Evolutionary conservation across 2,797 vertebrate genomes (phyloP), one percentile per base, ranked within the genome.

Genomic region (Gymnoscopelus braueri): DNA sequence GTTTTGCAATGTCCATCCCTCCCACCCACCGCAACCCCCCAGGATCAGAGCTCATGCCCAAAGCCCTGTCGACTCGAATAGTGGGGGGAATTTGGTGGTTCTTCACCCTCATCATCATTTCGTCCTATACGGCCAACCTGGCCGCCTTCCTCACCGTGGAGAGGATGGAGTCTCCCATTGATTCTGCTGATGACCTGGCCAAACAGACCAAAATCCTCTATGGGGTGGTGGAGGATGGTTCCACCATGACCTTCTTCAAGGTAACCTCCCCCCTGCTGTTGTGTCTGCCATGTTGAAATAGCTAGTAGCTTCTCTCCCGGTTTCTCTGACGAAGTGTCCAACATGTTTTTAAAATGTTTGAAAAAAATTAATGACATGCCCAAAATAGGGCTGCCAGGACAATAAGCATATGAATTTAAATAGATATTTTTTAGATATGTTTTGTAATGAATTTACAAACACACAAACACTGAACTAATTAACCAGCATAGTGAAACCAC

Each of bases 81-180:
- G 98, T 99, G 81, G 97, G 98, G 90, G 98, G 97, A 90, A 99
- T 98, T 95, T 99, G 97, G 97, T 99, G 97, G 97, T 99, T 99
- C 95, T 99, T 99, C 93, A 99, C 97, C 85, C 96, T 99, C 93
- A 99, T 99, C 94, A 98, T 99, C 93, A 98, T 99, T 92, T 98
- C 97, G 77, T 99, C 97, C 62, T 99, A 99, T 72, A 99, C 97
- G 78, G 97, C 97, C 91, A 99, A 99, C 91, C 88, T 99, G 93
- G 97, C 97, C 77, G 97, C 97, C 79, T 99, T 99, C 94, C 96
- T 99, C 91, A 99, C 97, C 57, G 97, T 99, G 94, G 97, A 99
- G 84, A 95, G 97, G 62, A 99, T 99, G 97, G 97, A 99, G 92
- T 99, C 97, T 1, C 97, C 97, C 51, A 99, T 99, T 67, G 97